Percentiles rank a stretch among this genome's conserved stretches.
Conservation (phyloP, 2,113 vertebrate genomes). For the Sylvietta virens region DNA sequence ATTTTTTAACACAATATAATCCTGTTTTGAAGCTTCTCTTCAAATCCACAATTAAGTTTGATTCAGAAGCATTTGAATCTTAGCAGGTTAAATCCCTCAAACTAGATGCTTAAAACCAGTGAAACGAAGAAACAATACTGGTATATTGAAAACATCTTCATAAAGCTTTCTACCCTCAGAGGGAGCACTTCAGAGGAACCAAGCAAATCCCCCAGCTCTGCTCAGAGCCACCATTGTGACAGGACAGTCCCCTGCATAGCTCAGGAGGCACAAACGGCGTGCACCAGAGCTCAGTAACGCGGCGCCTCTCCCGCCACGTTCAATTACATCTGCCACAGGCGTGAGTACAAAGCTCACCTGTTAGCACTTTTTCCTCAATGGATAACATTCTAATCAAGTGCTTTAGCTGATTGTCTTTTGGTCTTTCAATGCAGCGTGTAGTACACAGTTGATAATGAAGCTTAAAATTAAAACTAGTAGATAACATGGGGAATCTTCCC, state of each 20-base stretch:
- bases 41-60: background rate
- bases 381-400: background rate
- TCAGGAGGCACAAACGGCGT: accelerated
- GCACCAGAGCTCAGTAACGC: accelerated
- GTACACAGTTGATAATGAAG: background rate
- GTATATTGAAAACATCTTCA: background rate
- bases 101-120: background rate
- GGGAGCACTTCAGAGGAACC: background rate
- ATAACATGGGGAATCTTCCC: background rate
- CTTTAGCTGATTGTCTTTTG: background rate
- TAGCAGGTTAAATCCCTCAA: background rate
- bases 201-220: background rate
- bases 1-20: background rate
- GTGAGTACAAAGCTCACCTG: background rate
- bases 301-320: background rate
- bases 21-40: background rate
- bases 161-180: background rate
- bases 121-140: background rate
- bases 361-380: background rate
- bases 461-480: background rate
- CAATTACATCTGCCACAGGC: background rate
- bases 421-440: background rate
- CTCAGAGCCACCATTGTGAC: background rate
- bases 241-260: background rate
- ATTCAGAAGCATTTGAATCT: background rate